Evolutionary conservation across 2,113 vertebrate species (phyloP), one percentile per base, ranked within the genome.

Genomic region (Turnix velox): DNA sequence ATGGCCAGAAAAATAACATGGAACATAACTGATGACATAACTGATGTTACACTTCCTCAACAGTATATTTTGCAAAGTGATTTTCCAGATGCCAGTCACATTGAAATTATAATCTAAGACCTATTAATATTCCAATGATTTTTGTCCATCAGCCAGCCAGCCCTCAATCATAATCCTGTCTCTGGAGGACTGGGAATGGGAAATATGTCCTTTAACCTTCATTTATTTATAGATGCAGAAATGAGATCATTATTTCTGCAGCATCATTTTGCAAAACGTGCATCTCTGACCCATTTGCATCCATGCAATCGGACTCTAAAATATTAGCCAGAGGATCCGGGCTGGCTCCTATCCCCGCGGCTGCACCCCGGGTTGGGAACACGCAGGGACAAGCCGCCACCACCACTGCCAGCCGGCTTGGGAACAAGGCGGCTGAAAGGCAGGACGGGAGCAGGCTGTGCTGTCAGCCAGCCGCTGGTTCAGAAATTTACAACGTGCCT

Each of bases 221-320:
- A 85, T 94, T 96, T 91, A 90, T 94, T 96, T 95, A 92, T 87
- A 95, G 92, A 61, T 6, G 45, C 78, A 95, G 92, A 75, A 91
- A 89, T 48, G 52, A 55, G 28, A 87, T 85, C 69, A 67, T 72
- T 42, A 75, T 76, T 94, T 91, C 85, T 84, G 59, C 71, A 72
- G 52, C 4, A 17, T 33, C 0, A 1, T 54, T 88, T 46, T 45
- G 46, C 30, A 37, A 77, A 65, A 25, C 3, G 0, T 17, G 9
- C 23, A 31, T 11, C 31, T 92, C 75, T 74, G 88, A 76, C 49
- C 68, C n/a, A 14, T 76, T 35, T 27, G 33, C 45, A 42, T 37
- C 68, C 40, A 15, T 45, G 49, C 68, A 57, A 18, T 28, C 25
- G 0, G 0, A 51, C 49, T 90, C 46, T 3, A 9, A 48, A 92